Conservation (phyloP, 2,888 invertebrate genomes). For the Pseudanteris insignis region DNA sequence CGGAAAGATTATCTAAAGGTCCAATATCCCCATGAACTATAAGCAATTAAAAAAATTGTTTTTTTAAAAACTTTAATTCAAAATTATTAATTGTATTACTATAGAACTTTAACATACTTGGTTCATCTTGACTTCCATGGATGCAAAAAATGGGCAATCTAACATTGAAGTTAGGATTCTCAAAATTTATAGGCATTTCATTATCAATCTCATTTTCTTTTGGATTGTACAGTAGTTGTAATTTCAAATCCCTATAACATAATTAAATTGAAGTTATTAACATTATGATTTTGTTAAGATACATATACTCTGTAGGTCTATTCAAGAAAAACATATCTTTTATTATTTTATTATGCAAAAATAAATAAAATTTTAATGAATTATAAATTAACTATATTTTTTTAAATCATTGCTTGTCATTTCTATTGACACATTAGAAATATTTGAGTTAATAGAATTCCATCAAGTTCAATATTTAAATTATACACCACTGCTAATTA, state of each 20-base stretch:
- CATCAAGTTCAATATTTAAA: no score
- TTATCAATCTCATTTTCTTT: neutral
- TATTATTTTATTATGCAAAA: no score
- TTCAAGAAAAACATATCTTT: no score
- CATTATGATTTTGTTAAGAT: no score
- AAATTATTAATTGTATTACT: neutral
- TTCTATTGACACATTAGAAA: no score
- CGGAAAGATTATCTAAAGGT: slow-evolving; percentile 20
- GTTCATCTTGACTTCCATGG: slow-evolving; percentile 22
- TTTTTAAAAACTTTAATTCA: neutral
- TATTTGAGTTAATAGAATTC: no score
- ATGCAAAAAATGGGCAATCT: slow-evolving; percentile 27
- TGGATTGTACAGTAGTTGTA: slow-evolving; percentile 15
- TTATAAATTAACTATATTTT: no score
- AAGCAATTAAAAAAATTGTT: neutral
- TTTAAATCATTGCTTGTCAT: no score
- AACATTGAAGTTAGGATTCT: slow-evolving; percentile 25
- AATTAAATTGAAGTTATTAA: no score
- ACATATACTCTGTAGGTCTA: no score
- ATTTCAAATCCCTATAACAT: slow-evolving; percentile 12
- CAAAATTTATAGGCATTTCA: slow-evolving; percentile 17
- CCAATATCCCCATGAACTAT: slow-evolving; percentile 20
- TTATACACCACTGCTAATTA: neutral
- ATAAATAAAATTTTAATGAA: no score
- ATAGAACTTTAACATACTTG: slow-evolving; percentile 18